Base-by-base conservation (phyloP, 2,113 vertebrate genomes). In the Dolichallabes microphthalmus region DNA sequence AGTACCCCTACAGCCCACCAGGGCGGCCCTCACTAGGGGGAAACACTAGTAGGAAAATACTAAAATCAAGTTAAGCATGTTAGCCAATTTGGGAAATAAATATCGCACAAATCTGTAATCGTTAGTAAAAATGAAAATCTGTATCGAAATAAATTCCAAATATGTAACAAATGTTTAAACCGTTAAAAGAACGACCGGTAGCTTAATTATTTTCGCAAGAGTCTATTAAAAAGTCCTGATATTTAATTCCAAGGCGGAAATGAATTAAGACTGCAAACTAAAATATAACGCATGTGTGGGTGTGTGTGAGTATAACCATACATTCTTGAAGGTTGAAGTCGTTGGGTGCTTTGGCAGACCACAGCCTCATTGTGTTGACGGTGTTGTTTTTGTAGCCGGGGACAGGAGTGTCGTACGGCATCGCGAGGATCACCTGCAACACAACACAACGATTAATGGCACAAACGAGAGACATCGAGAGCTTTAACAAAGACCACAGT, bases 351-450 rank as follows among this genome's bases (percentile, higher is more conserved):
- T 97, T 97, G 83, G 96, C 96, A 13, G 96, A 97, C 96, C 96
- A 97, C 25, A 97, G 93, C 81, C 96, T 94, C 96, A 97, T 96
- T 86, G 96, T 97, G 90, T 97, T 97, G 19, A 97, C 96, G 0
- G 96, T 97, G 91, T 97, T 96, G 91, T 97, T 97, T 92, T 95
- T 96, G 91, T 95, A 97, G 58, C 96, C 96, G 0, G 96, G 96
- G 82, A 97, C 95, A 0, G 96, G 96, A 0, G 96, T 97, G 87
- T 97, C 96, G 0, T 97, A 97, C 3, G 96, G 96, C 96, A 97
- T 97, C 17, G 96, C 96, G 61, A 97, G 93, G 58, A 97, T 94
- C 83, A 97, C 90, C 96, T 97, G 88, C 22, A 14, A 53, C 50
- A 83, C 27, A 32, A 55, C 53, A 73, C 14, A 13, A 4, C 2